phyloP scores from a whole-genome alignment of 2,888 invertebrate species.

The Trisateles emortualis region DNA sequence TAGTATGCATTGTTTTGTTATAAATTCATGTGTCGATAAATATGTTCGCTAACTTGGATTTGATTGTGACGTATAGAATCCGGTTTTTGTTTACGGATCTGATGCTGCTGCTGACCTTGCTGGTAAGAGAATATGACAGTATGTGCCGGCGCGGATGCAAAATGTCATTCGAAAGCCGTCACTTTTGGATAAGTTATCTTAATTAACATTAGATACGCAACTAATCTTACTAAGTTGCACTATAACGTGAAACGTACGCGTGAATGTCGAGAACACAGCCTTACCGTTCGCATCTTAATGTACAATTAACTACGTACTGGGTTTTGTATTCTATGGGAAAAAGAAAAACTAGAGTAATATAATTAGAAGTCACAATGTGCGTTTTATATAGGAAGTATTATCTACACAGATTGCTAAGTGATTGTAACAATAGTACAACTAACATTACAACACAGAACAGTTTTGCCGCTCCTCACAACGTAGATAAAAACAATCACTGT shows the following conservation, averaged over 20 bases:
- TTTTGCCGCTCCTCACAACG: not conserved
- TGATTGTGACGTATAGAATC: conserved; percentile 71
- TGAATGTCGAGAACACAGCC: conserved; percentile 21
- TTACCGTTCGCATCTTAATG: conserved; percentile 39
- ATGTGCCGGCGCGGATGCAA: conserved; percentile 40
- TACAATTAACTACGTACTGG: conserved; percentile 34
- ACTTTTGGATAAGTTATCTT: conserved; percentile 17
- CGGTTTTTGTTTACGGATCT: conserved; percentile 78
- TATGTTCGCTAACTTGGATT: conserved; percentile 68
- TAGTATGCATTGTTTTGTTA: conserved; percentile 58
- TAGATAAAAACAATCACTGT: too few relatives aligned
- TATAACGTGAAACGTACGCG: conserved; percentile 19
- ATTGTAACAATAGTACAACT: conserved; percentile 2
- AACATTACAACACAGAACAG: conserved; percentile 6
- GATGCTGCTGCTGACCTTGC: conserved; percentile 72
- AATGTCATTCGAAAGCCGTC: conserved; percentile 34
- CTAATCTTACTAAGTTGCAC: conserved; percentile 15
- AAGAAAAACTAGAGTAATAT: conserved; percentile 19
- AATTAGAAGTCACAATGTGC: conserved; percentile 21
- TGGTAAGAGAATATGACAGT: conserved; percentile 64
- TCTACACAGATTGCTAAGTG: conserved; percentile 19
- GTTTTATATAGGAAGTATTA: conserved; percentile 27
- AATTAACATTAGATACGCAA: conserved; percentile 8
- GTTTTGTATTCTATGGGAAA: conserved; percentile 26
- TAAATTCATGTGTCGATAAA: conserved; percentile 60